Conservation (phyloP, 92 coral and sea anemone genomes). For the Plumapathes pennacea region DNA sequence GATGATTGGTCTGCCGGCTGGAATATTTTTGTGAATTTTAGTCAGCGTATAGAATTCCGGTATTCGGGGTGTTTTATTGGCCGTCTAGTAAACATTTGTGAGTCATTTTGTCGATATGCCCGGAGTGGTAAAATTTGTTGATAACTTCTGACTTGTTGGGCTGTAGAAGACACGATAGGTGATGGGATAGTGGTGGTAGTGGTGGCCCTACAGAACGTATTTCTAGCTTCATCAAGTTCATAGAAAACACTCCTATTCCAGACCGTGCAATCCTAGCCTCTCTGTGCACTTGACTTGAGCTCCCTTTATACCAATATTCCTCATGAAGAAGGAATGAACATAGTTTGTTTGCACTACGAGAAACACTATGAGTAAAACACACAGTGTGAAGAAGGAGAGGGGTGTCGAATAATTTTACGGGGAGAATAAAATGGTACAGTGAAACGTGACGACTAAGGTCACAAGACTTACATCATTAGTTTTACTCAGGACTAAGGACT, state of each 20-base stretch:
- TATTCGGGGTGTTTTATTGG: slow-evolving; percentile 28
- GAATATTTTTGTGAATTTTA: slow-evolving; percentile 41
- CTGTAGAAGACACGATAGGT: slow-evolving; percentile 28
- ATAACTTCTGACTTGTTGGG: slow-evolving; percentile 16
- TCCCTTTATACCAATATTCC: slow-evolving; percentile 17
- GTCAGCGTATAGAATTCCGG: slow-evolving; percentile 56
- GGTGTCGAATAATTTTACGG: too few species aligned
- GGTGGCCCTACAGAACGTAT: slow-evolving; percentile 22
- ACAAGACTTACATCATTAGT: too few species aligned
- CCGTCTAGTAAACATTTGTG: slow-evolving; percentile 9
- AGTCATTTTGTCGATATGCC: slow-evolving; percentile 27
- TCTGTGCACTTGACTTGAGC: not conserved
- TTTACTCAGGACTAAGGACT: too few species aligned
- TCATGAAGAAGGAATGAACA: slow-evolving; percentile 13
- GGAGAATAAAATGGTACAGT: too few species aligned
- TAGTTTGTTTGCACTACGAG: too few species aligned
- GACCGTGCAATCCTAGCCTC: not conserved
- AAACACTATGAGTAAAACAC: too few species aligned
- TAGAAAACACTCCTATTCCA: slow-evolving; percentile 5
- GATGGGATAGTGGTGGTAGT: too few species aligned
- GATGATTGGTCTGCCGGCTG: slow-evolving; percentile 24
- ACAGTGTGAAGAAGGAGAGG: too few species aligned
- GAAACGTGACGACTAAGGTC: too few species aligned
- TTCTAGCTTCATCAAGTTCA: slow-evolving; percentile 8
- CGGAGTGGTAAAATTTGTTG: slow-evolving; percentile 4